Percentiles rank a stretch among this genome's conserved stretches.
phyloP scores from a whole-genome alignment of 2,113 vertebrate genomes.

The Micronycteris hirsuta region DNA sequence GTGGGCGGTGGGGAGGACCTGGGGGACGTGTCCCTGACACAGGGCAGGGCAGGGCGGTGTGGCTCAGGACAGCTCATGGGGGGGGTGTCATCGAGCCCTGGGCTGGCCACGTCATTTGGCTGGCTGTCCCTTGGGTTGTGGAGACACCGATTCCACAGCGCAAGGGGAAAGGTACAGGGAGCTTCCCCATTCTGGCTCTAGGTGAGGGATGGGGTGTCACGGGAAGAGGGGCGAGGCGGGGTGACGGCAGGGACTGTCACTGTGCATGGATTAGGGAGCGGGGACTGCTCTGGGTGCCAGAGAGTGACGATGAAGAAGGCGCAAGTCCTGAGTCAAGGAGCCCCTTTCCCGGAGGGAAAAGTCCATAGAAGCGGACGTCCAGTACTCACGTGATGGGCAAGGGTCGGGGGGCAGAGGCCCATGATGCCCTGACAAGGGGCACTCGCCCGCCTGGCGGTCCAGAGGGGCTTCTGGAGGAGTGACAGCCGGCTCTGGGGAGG shows the following conservation, averaged over 20 bases:
- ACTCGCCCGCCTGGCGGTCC: background rate
- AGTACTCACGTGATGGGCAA: background rate
- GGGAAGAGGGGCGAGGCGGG: background rate
- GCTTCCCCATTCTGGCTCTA: background rate
- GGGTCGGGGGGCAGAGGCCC: no score
- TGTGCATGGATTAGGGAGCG: no score
- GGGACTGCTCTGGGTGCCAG: no score
- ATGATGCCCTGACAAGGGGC: background rate
- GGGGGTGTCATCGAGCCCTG: background rate
- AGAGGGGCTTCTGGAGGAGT: background rate
- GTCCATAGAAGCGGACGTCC: background rate
- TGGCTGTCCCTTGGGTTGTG: background rate
- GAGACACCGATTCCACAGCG: background rate
- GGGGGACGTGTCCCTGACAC: background rate
- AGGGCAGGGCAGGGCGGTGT: rapidly evolving
- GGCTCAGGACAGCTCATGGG: background rate
- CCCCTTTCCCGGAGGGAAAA: background rate
- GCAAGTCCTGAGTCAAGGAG: no score
- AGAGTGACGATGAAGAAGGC: background rate
- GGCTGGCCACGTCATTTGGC: background rate
- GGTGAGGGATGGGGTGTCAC: background rate
- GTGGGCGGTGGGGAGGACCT: background rate
- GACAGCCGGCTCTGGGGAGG: background rate
- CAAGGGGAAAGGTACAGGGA: background rate
- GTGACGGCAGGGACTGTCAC: no score